Percentiles rank a stretch among this genome's conserved stretches.
Conservation (phyloP, 2,797 vertebrate species). For the Aselliscus stoliczkanus region DNA sequence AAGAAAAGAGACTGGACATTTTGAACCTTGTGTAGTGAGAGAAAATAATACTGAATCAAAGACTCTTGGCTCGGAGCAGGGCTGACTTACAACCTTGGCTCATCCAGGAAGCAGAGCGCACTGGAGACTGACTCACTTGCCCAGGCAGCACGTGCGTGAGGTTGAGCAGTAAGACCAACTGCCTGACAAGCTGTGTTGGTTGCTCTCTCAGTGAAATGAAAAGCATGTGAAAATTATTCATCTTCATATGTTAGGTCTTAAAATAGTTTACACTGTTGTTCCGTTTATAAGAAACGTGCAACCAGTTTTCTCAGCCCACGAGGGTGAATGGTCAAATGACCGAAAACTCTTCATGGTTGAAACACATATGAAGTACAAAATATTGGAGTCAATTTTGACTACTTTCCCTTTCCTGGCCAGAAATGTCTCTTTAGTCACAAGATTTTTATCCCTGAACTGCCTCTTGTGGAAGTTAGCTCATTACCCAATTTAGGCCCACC, state of each 20-base stretch:
- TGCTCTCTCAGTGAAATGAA: conserved; percentile 64
- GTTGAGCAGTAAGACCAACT: conserved; percentile 64
- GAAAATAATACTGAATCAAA: conserved; percentile 40
- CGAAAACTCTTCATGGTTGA: not conserved
- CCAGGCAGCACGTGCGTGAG: conserved; percentile 39
- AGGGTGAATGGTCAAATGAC: conserved; percentile 24
- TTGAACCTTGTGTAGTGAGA: conserved; percentile 59
- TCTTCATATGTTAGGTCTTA: conserved; percentile 71
- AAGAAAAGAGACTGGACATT: conserved; percentile 66
- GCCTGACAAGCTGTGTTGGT: conserved; percentile 50
- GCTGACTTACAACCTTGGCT: conserved; percentile 73
- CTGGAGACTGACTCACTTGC: conserved; percentile 62
- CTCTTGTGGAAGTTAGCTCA: not conserved
- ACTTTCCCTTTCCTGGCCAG: not conserved
- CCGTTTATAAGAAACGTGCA: conserved; percentile 43
- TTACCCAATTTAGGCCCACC: not conserved
- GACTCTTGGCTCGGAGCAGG: conserved; percentile 57
- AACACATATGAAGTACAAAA: not conserved
- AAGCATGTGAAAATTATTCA: conserved; percentile 78
- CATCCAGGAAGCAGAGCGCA: conserved; percentile 60
- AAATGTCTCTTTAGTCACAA: not conserved
- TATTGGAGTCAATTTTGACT: not conserved
- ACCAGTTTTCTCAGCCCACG: conserved; percentile 31
- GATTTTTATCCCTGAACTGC: not conserved
- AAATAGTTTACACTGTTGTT: conserved; percentile 57